Base-by-base conservation (phyloP, 1,140 invertebrate species). In the Whitmania pigra region DNA sequence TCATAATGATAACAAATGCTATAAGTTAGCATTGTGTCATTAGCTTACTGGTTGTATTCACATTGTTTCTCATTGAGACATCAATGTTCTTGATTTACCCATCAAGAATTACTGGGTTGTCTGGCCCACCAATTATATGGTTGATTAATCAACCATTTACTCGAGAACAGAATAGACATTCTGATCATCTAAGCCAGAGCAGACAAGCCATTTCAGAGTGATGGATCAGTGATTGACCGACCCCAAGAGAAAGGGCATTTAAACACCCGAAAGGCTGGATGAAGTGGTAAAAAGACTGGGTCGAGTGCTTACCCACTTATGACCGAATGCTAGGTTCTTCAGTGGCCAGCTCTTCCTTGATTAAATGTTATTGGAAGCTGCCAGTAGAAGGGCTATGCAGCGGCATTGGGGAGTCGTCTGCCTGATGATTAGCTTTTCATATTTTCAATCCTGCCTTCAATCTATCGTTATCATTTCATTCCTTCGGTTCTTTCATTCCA, bases 381-480 rank as follows among this genome's bases (percentile, higher is more conserved):
- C 57, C 57, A 63, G 57, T 63, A 31, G 57, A 63, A 63, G 57
- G 57, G 57, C 57, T 63, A 63, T 63, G 57, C 57, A 63, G 22
- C 18, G 57, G 29, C 22, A 31, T 63, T 31, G 22, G 9, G 29
- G 9, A 13, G 29, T 63, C 57, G 1, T 4, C 57, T 4, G 22
- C 15, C 11, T 63, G 7, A 0, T 13, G 18, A 1, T 18, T 63
- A 7, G 57, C 29, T 31, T 15, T 63, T 63, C 57, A n/a, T 63
- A 1, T 13, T n/a, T 63, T n/a, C 43, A 36, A 36, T 36, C 31
- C 31, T 36, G 31, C 31, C 31, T 6, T 36, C 31, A 2, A 6
- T 36, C 31, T 36, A 36, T 36, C 6, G 31, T 36, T 6, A 36
- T 49, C 15, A 49, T 49, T 49, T 49, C 43, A 4, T 15, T 49